These are phyloP conservation scores for Dasyornis broadbenti DNA, from an alignment of 2,113 vertebrate genomes.

Conservation along the genomic window DNA sequence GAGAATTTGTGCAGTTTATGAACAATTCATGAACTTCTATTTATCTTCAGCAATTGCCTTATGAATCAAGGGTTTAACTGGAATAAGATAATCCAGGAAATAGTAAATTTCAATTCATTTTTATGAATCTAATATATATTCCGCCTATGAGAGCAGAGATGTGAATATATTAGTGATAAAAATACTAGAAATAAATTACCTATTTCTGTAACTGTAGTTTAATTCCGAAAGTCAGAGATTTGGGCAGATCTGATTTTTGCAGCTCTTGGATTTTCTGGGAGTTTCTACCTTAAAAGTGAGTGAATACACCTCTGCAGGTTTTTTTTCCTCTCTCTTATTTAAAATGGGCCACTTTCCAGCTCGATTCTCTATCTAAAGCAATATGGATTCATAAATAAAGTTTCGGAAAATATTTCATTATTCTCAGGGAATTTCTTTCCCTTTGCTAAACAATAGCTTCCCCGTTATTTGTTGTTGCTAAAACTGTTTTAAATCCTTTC, in stretches of 20 bases:
- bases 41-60: conserved; percentile 53
- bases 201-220: neutral
- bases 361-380: neutral
- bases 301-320: neutral
- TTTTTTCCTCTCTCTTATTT: neutral
- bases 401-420: neutral
- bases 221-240: neutral
- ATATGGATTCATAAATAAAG: neutral
- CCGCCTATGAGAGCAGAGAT: neutral
- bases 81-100: conserved; percentile 58
- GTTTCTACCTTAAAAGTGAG: neutral
- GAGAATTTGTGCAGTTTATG: conserved; percentile 34
- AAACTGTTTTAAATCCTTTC: neutral
- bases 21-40: conserved; percentile 53
- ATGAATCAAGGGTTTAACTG: conserved; percentile 41
- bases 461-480: neutral
- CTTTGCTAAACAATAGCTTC: neutral
- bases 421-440: neutral
- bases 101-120: conserved; percentile 51
- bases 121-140: conserved; percentile 46
- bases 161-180: conserved; percentile 38
- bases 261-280: neutral
- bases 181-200: conserved; percentile 33
- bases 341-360: neutral
- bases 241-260: neutral